Evolutionary conservation across 2,113 vertebrate genomes (phyloP).

Genomic region (Proteles cristata): DNA sequence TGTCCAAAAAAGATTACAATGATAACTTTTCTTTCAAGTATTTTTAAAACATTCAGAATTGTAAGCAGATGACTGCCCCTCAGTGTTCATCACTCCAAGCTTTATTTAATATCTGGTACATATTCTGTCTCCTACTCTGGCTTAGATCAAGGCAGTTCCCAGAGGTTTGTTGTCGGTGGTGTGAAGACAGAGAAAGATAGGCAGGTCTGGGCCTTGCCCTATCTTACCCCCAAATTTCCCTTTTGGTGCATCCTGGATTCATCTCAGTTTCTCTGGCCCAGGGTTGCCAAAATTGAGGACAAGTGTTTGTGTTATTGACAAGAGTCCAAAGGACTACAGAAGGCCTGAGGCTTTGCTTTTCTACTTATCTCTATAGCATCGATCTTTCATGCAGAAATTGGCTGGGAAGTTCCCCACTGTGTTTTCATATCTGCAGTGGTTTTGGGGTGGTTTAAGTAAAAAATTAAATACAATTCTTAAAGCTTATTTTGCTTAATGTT

Average conservation of each 20-base stretch:
- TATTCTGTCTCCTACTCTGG: neutral
- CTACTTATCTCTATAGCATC: neutral
- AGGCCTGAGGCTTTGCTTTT: neutral
- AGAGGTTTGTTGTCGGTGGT: neutral
- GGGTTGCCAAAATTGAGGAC: neutral
- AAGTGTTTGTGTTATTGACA: neutral
- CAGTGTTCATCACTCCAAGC: neutral
- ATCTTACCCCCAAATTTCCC: too few species aligned
- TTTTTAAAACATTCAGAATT: neutral
- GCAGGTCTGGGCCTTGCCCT: neutral
- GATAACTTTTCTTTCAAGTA: neutral
- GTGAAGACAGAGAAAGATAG: neutral
- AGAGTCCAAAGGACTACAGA: neutral
- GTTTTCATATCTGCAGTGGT: neutral
- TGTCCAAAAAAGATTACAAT: neutral
- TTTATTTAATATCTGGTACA: neutral
- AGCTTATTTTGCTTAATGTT: slow-evolving; percentile 12
- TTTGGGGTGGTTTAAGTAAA: neutral
- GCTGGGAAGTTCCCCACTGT: neutral
- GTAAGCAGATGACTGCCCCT: neutral
- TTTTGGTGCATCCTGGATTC: neutral
- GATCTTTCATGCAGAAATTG: neutral
- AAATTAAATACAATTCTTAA: slow-evolving; percentile 29
- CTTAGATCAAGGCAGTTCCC: neutral
- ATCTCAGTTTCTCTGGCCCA: neutral